Percentiles rank a stretch among this genome's conserved stretches.
These are phyloP conservation scores for Ascidia mentula DNA, from an alignment of 23 tunicate species.

Conservation along the genomic window DNA sequence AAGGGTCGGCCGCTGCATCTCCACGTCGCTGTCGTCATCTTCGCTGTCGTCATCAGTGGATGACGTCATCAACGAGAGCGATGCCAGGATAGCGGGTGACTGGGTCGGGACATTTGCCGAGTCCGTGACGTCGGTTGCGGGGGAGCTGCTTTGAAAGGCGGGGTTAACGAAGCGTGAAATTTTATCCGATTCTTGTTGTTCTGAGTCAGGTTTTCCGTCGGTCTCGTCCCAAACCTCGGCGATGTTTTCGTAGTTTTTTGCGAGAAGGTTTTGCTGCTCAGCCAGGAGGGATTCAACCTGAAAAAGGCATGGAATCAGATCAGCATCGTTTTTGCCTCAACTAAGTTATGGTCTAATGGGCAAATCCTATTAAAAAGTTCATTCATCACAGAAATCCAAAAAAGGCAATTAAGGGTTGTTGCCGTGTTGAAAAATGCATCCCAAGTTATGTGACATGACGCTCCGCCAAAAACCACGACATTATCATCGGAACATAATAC, in stretches of 20 bases:
- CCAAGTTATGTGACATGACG: too few species aligned
- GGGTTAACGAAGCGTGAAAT: constrained; percentile 58
- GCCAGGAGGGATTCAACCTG: constrained; percentile 79
- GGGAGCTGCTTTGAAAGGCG: constrained; percentile 14
- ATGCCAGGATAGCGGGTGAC: constrained; percentile 29
- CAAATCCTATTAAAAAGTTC: too few species aligned
- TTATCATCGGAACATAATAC: too few species aligned
- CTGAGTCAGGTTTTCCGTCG: constrained; percentile 15
- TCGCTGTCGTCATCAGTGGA: not conserved
- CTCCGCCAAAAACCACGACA: too few species aligned
- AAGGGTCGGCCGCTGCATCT: not conserved
- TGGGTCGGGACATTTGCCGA: not conserved
- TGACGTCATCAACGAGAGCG: constrained; percentile 13
- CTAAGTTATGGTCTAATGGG: too few species aligned
- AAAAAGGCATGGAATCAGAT: not conserved
- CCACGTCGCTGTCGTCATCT: not conserved
- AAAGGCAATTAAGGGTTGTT: too few species aligned
- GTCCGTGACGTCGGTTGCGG: not conserved
- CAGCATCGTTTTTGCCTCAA: too few species aligned
- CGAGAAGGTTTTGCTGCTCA: constrained; percentile 79
- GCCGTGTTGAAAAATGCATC: too few species aligned
- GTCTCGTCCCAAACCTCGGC: constrained; percentile 37
- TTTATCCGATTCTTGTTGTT: constrained; percentile 16
- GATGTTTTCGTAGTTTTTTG: constrained; percentile 56
- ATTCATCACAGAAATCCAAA: too few species aligned